These are phyloP conservation scores for Himalopsyche tibetana DNA, from an alignment of 2,888 invertebrate species.

Conservation along the genomic window DNA sequence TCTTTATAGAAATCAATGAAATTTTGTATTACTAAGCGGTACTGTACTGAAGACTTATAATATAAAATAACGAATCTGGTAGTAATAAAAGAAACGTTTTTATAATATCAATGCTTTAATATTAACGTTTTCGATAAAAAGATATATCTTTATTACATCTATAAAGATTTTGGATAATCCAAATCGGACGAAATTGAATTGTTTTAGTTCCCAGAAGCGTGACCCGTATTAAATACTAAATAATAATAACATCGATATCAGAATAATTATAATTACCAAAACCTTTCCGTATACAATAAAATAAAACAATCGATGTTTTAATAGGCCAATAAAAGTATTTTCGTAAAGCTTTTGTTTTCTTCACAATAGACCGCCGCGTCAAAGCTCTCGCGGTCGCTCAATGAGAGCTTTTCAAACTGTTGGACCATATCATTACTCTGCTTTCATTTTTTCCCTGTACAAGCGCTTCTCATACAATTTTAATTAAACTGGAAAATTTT, in stretches of 20 bases:
- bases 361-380: slow-evolving; percentile 22
- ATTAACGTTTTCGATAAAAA: too few species aligned
- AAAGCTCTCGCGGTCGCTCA: neutral
- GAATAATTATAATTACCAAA: slow-evolving; percentile 28
- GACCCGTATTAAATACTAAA: neutral
- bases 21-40: too few species aligned
- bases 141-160: too few species aligned
- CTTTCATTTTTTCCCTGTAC: too few species aligned
- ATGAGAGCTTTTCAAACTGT: neutral
- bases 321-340: slow-evolving; percentile 30
- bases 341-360: slow-evolving; percentile 20
- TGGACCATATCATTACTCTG: too few species aligned
- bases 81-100: too few species aligned
- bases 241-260: slow-evolving; percentile 20
- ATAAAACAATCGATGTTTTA: slow-evolving; percentile 26
- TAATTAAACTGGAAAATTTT: too few species aligned
- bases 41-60: too few species aligned
- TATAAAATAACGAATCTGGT: too few species aligned
- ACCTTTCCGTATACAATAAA: slow-evolving; percentile 10
- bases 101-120: too few species aligned
- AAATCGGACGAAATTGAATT: slow-evolving; percentile 13
- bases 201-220: slow-evolving; percentile 6
- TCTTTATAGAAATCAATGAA: too few species aligned
- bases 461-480: too few species aligned
- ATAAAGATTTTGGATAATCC: neutral